Percentiles rank a stretch among this genome's conserved stretches.
phyloP scores from a whole-genome alignment of 1,140 invertebrate species.

The Pseudomyrmex gracilis region DNA sequence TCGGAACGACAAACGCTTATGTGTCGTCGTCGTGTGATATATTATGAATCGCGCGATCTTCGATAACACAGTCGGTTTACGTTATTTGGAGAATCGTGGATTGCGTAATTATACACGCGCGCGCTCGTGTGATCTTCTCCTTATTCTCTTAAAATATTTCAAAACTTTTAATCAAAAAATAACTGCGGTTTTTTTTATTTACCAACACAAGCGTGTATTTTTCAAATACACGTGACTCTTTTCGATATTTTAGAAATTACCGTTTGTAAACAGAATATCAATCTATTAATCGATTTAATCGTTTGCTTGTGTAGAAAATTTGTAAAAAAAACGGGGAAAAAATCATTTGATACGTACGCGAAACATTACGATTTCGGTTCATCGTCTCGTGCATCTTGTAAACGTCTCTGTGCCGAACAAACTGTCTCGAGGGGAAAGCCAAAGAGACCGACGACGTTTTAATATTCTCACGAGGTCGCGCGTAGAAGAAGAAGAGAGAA shows the following conservation, averaged over 20 bases:
- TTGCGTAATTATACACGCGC: background rate
- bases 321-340: too few relatives aligned
- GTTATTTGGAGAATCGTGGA: background rate
- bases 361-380: conserved; percentile 9
- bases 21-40: conserved; percentile 63
- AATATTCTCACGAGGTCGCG: conserved; percentile 13
- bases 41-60: conserved; percentile 70
- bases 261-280: background rate
- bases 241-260: background rate
- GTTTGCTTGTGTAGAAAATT: background rate
- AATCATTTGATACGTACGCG: background rate
- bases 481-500: background rate
- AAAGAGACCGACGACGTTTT: conserved; percentile 16
- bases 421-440: background rate
- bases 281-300: background rate
- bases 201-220: too few relatives aligned
- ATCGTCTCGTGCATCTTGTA: background rate
- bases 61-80: conserved; percentile 34
- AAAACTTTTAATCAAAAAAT: background rate
- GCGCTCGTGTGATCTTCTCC: background rate
- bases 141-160: background rate
- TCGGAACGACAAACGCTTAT: conserved; percentile 67
- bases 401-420: background rate
- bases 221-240: too few relatives aligned
- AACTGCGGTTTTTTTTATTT: background rate